Evolutionary conservation across 2,113 vertebrate genomes (phyloP).

Genomic region (Pavo muticus): DNA sequence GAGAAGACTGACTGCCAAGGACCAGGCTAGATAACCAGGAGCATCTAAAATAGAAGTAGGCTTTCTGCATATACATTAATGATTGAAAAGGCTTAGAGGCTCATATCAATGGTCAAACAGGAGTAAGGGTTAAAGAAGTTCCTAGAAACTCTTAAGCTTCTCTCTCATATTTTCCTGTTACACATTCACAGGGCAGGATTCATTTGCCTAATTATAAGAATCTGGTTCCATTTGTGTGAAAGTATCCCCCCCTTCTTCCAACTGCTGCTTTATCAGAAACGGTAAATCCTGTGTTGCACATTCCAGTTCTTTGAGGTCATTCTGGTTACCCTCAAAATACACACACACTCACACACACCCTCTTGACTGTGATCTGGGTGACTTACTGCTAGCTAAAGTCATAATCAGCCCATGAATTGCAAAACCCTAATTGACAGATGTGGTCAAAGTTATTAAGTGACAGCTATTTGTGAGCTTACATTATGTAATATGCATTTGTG

Average conservation of each 20-base stretch:
- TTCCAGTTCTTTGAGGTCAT: background rate
- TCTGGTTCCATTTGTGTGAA: background rate
- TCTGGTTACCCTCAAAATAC: background rate
- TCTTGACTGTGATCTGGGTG: background rate
- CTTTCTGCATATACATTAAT: background rate
- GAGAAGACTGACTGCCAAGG: background rate
- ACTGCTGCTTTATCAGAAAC: background rate
- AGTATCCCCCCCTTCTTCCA: background rate
- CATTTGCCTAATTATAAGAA: background rate
- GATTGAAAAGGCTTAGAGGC: background rate
- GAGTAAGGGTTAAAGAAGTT: background rate
- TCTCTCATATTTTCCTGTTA: background rate
- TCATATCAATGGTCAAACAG: accelerated
- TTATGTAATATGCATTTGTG: background rate
- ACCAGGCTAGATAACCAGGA: background rate
- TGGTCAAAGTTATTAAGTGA: background rate
- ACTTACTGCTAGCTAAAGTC: background rate
- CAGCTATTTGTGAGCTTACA: background rate
- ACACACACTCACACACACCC: no score
- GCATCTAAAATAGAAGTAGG: background rate
- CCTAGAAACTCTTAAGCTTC: background rate
- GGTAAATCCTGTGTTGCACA: background rate
- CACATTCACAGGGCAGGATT: background rate
- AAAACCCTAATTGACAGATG: background rate
- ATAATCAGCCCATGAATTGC: background rate